Evolutionary conservation across 2,888 invertebrate genomes (phyloP).

Genomic region (Perithous albicinctus): DNA sequence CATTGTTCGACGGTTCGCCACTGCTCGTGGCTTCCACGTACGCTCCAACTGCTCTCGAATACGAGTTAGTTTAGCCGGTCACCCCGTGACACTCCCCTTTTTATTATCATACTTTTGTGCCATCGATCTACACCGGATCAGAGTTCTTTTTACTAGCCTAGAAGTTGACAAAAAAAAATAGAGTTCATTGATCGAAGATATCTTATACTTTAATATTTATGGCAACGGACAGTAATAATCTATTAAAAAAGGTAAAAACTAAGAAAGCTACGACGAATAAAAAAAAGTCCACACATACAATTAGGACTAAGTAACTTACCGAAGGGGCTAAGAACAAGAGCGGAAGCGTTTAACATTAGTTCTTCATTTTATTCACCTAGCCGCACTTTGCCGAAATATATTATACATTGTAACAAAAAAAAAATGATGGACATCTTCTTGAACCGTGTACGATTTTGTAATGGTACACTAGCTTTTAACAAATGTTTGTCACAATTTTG

Average conservation of each 20-base stretch:
- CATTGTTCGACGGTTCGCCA: conserved; percentile 78
- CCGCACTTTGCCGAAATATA: no score
- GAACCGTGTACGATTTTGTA: neutral
- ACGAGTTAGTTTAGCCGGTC: conserved; percentile 50
- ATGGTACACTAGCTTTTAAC: neutral
- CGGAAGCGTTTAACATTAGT: no score
- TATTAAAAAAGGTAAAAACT: no score
- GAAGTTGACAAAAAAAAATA: neutral
- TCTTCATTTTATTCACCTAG: no score
- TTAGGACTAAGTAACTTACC: no score
- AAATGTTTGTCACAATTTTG: neutral
- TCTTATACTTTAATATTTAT: no score
- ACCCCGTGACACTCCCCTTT: conserved; percentile 30
- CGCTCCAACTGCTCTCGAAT: conserved; percentile 73
- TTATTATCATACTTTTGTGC: conserved; percentile 31
- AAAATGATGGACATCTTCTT: no score
- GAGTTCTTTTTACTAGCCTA: neutral
- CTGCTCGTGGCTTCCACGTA: conserved; percentile 79
- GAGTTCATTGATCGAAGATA: neutral
- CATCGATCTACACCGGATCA: conserved; percentile 42
- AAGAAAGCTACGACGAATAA: no score
- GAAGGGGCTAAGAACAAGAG: no score
- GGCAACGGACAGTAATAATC: no score
- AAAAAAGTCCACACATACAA: no score
- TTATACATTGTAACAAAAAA: no score